Evolutionary conservation across 2,888 invertebrate species (phyloP).

Genomic region (Psylliodes chrysocephalus): DNA sequence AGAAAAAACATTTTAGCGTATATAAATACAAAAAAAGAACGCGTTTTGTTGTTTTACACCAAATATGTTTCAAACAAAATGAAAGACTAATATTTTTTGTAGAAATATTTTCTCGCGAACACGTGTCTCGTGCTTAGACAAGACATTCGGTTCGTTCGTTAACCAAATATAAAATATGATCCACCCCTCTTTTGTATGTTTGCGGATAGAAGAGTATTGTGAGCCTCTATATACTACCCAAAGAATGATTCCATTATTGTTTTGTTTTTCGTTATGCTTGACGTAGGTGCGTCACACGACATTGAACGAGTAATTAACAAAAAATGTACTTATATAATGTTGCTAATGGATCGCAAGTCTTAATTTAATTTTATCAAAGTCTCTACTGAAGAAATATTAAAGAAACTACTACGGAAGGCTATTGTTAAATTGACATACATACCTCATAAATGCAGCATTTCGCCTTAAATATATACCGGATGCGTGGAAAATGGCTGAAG

Average conservation of each 20-base stretch:
- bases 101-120: conserved; percentile 57
- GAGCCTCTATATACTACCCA: neutral
- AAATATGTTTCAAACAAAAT: conserved; percentile 63
- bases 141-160: conserved; percentile 47
- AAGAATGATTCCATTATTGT: conserved; percentile 16
- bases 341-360: too few species aligned
- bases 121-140: conserved; percentile 60
- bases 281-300: neutral
- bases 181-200: conserved; percentile 25
- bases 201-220: neutral
- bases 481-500: too few species aligned
- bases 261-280: conserved; percentile 17
- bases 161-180: conserved; percentile 49
- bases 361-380: too few species aligned
- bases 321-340: too few species aligned
- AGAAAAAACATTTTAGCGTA: conserved; percentile 36
- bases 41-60: conserved; percentile 62
- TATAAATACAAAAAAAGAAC: conserved; percentile 17
- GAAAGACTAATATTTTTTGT: conserved; percentile 65
- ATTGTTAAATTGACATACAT: too few species aligned
- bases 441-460: too few species aligned
- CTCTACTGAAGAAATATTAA: too few species aligned
- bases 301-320: too few species aligned
- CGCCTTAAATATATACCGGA: too few species aligned
- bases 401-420: too few species aligned